Evolutionary conservation across 2,113 vertebrate genomes (phyloP), one percentile per base, ranked within the genome.

Genomic region (Colaptes auratus): DNA sequence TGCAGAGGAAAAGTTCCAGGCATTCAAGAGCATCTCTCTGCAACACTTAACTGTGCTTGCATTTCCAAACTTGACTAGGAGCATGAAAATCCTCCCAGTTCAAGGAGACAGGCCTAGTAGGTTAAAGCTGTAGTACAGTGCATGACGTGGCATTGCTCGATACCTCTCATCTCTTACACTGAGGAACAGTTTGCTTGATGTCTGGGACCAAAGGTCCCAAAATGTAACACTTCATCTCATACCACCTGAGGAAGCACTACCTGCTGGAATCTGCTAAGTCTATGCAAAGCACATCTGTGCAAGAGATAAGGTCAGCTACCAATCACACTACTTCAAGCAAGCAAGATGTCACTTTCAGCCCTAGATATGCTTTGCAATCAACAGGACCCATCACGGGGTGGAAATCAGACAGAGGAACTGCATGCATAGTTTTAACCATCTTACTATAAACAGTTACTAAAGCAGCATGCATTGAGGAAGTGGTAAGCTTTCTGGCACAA

Each of bases 1-100:
- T 70, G 44, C 70, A 82, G 39, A 64, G 56, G 36, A 86, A 39
- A 69, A 82, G 89, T 77, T 89, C 30, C 70, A 52, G 70, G 28
- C 76, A 17, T 31, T 66, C 36, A 71, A 76, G 91, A 92, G 27
- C 19, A 0, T 83, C 44, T 75, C 60, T 67, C 77, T 61, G 27
- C 69, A 61, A 65, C 20, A 5, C 33, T 72, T 59, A 33, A 33
- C 81, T 63, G 31, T 30, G 76, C 42, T 94, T 78, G 56, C 53
- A 27, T 23, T 73, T 75, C 81, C 65, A 85, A 81, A 90, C 58
- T 69, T 44, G 61, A 82, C 21, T n/a, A 39, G 31, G 16, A 78
- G 50, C 53, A 23, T 10, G 25, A 71, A 83, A 86, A 89, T n/a
- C 66, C 48, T 60, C 31, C 31, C 59, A 3, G 3, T 79, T 92